A percentile compares a stretch with the other conserved stretches of the same genome.
These are phyloP conservation scores for Ischnura elegans DNA, from an alignment of 2,888 invertebrate species.

Conservation along the genomic window DNA sequence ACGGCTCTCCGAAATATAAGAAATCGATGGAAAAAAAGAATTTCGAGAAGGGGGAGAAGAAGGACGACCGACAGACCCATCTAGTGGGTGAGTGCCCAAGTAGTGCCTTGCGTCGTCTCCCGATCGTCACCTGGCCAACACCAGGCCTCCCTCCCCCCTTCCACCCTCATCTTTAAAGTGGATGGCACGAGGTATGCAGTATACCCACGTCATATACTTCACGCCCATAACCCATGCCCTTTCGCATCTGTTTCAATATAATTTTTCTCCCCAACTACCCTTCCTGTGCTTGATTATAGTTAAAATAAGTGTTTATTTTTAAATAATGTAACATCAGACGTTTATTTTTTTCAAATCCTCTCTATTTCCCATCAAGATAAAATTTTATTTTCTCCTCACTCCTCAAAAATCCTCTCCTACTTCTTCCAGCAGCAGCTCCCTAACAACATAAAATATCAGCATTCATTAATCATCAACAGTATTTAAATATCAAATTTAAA, in stretches of 20 bases:
- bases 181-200: not conserved
- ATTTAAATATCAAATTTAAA: no score
- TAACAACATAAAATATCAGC: no score
- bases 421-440: no score
- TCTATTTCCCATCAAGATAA: no score
- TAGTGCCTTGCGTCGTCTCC: not conserved
- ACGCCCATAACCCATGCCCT: not conserved
- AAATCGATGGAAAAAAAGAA: conserved; percentile 23
- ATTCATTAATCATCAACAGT: no score
- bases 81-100: not conserved
- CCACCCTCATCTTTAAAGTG: not conserved
- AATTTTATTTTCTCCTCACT: no score
- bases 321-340: no score
- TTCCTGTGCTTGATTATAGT: not conserved
- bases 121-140: not conserved
- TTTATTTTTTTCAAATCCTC: no score
- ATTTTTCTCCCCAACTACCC: not conserved
- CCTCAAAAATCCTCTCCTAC: no score
- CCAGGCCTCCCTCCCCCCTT: not conserved
- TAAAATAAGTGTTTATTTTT: no score
- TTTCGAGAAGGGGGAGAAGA: not conserved
- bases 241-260: not conserved
- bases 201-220: not conserved
- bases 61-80: not conserved
- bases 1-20: not conserved